phyloP scores from a whole-genome alignment of 2,113 vertebrate genomes.

The Sylvicapra grimmia region DNA sequence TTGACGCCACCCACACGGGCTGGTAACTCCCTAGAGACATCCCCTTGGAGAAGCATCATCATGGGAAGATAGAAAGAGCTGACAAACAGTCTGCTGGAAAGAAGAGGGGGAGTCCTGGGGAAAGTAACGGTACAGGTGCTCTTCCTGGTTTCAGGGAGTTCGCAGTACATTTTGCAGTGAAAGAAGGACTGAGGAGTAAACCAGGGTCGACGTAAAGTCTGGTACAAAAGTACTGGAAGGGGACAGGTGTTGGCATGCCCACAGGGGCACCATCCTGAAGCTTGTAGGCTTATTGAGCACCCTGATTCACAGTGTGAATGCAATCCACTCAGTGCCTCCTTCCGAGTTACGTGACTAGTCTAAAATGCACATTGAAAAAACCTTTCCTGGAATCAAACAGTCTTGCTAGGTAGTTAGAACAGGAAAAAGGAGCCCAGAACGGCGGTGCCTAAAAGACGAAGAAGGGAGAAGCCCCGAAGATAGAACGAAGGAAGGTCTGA shows the following conservation, averaged over 20 bases:
- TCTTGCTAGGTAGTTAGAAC: not conserved
- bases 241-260: not conserved
- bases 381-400: not conserved
- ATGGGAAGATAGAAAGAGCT: not conserved
- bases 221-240: not conserved
- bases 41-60: too few relatives aligned
- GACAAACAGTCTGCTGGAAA: not conserved
- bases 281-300: not conserved
- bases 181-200: not conserved
- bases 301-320: not conserved
- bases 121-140: not conserved
- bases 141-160: not conserved
- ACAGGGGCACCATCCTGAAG: not conserved
- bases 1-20: not conserved
- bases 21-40: not conserved
- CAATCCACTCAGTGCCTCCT: not conserved
- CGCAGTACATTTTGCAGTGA: not conserved
- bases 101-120: not conserved
- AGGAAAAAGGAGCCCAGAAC: not conserved
- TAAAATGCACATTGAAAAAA: not conserved
- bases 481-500: not conserved
- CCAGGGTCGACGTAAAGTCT: not conserved
- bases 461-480: fast-evolving
- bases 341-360: not conserved
- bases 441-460: not conserved